phyloP scores from a whole-genome alignment of 1,140 invertebrate species.

The Drosophila eugracilis region DNA sequence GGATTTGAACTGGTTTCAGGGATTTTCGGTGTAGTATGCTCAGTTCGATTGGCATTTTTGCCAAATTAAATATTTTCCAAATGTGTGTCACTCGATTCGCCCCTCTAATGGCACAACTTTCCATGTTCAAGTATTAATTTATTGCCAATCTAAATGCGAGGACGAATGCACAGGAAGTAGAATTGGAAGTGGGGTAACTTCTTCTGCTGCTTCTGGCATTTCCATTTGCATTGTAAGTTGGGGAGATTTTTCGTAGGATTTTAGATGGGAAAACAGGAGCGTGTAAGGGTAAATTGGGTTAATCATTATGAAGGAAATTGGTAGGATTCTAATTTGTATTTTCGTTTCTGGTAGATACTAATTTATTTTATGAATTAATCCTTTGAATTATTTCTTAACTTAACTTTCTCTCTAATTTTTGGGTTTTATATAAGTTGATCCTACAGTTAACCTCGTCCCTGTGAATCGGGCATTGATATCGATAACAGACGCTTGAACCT shows the following conservation, averaged over 20 bases:
- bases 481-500: conserved; percentile 43
- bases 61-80: conserved; percentile 57
- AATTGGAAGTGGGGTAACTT: conserved; percentile 1
- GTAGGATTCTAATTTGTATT: too few species aligned
- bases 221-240: conserved; percentile 54
- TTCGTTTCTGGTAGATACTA: too few species aligned
- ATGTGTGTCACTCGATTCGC: conserved; percentile 35
- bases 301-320: too few species aligned
- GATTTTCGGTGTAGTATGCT: too few species aligned
- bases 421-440: conserved; percentile 10
- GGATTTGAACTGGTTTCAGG: background rate
- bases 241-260: conserved; percentile 10
- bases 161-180: conserved; percentile 38
- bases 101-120: conserved; percentile 32
- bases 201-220: conserved; percentile 12
- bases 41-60: conserved; percentile 56
- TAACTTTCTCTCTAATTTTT: background rate
- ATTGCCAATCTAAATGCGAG: conserved; percentile 53
- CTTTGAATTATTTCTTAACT: too few species aligned
- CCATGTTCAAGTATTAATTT: conserved; percentile 57
- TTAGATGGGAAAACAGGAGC: background rate
- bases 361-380: too few species aligned
- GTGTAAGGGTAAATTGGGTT: background rate
- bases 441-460: conserved; percentile 25
- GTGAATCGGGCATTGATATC: conserved; percentile 47